Conservation (phyloP, 1,140 invertebrate genomes). For the Drosophila pseudoobscura region DNA sequence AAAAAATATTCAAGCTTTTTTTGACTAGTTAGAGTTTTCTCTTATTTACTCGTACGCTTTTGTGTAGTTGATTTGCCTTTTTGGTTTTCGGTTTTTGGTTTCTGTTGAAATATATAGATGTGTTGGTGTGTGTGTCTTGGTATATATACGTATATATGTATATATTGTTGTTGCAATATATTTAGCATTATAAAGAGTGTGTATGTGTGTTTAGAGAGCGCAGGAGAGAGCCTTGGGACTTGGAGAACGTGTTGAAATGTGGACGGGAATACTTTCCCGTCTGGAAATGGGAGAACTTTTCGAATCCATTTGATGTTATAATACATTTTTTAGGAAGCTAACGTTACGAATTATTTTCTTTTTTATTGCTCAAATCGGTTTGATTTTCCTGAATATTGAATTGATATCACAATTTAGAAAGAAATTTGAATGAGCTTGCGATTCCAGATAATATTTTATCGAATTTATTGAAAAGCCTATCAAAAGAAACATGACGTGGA, state of each 20-base stretch:
- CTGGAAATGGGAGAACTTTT: too few species aligned
- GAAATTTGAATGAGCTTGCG: too few species aligned
- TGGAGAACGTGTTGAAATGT: not conserved
- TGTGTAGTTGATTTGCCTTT: conserved; percentile 58
- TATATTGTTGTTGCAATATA: conserved; percentile 44
- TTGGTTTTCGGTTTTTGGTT: conserved; percentile 39
- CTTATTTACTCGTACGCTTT: conserved; percentile 39
- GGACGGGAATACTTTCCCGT: too few species aligned
- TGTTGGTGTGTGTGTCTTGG: conserved; percentile 18
- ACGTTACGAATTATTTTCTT: too few species aligned
- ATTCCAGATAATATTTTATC: too few species aligned
- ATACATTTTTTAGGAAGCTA: too few species aligned
- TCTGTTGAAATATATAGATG: conserved; percentile 60
- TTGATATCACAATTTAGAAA: too few species aligned
- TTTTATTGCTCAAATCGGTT: too few species aligned
- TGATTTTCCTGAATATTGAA: too few species aligned
- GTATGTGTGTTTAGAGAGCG: conserved; percentile 13
- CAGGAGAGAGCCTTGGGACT: conserved; percentile 8
- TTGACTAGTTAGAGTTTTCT: conserved; percentile 73
- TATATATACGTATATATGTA: conserved; percentile 1
- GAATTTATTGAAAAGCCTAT: too few species aligned
- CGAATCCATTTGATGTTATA: too few species aligned
- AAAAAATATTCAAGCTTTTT: conserved; percentile 79
- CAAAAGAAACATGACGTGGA: too few species aligned
- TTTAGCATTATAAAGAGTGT: conserved; percentile 46